Evolutionary conservation across 30 jellyfish, hydroid and myxozoan species (phyloP).

Genomic region (Aurelia aurita): DNA sequence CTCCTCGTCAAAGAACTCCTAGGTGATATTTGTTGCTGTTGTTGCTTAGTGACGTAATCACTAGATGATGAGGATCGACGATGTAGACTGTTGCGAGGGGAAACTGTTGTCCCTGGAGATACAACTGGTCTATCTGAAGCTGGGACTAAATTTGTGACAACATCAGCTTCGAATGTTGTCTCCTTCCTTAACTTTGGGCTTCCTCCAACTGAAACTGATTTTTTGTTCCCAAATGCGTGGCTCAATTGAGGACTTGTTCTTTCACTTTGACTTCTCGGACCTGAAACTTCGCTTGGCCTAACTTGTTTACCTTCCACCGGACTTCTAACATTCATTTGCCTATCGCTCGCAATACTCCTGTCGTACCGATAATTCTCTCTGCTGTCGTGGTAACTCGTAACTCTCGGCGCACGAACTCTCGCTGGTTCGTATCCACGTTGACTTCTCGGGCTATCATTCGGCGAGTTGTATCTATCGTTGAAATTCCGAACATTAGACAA

Average conservation of each 20-base stretch:
- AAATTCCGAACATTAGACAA: background rate
- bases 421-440: background rate
- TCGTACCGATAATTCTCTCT: too few species aligned
- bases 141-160: conserved; percentile 29
- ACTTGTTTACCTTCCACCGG: background rate
- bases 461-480: background rate
- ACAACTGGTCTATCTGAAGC: conserved; percentile 4
- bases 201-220: conserved; percentile 41
- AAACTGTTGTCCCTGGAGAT: conserved; percentile 32
- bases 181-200: conserved; percentile 50
- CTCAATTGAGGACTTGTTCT: conserved; percentile 24
- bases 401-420: background rate
- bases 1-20: conserved; percentile 9
- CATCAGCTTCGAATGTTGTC: conserved; percentile 47
- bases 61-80: conserved; percentile 40
- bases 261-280: conserved; percentile 47
- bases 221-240: conserved; percentile 14
- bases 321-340: background rate
- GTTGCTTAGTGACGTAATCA: conserved; percentile 20
- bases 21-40: background rate
- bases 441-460: conserved; percentile 1
- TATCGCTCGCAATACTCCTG: background rate
- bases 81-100: background rate
- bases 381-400: background rate
- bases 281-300: background rate